Conservation (phyloP, 92 coral and sea anemone species). For the Heliopora coerulea region DNA sequence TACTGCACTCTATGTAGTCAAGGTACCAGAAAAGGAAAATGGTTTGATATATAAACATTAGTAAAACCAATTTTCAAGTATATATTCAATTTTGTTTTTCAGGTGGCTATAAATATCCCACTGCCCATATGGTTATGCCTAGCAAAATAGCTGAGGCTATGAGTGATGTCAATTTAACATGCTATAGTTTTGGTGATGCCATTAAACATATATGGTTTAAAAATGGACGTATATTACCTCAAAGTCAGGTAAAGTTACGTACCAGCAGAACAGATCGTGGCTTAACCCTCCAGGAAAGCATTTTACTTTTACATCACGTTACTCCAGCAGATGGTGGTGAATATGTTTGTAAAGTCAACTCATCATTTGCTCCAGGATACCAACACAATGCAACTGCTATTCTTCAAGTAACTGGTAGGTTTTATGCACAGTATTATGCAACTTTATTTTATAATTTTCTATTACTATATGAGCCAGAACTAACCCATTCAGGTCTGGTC, state of each 20-base stretch:
- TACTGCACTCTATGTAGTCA: too few relatives aligned
- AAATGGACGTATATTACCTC: neutral
- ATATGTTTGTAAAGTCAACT: conserved; percentile 1
- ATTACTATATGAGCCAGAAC: too few relatives aligned
- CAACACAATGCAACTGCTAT: conserved; percentile 3
- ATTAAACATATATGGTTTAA: neutral
- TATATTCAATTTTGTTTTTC: too few relatives aligned
- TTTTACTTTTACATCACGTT: neutral
- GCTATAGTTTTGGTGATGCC: conserved; percentile 5
- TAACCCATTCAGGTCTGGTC: too few relatives aligned
- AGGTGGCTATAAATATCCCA: conserved; percentile 1
- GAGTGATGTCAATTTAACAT: conserved; percentile 3
- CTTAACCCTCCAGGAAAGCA: neutral
- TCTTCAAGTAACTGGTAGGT: neutral
- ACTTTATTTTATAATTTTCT: too few relatives aligned
- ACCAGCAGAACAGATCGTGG: neutral
- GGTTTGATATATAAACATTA: too few relatives aligned
- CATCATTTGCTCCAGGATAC: neutral
- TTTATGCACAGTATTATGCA: too few relatives aligned
- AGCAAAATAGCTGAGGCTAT: neutral
- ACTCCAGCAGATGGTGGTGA: neutral
- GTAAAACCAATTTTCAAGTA: too few relatives aligned
- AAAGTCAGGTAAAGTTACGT: neutral
- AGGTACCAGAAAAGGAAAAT: too few relatives aligned
- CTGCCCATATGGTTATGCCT: neutral